Evolutionary conservation across 2,888 invertebrate genomes (phyloP).

Genomic region (Orthosia gothica): DNA sequence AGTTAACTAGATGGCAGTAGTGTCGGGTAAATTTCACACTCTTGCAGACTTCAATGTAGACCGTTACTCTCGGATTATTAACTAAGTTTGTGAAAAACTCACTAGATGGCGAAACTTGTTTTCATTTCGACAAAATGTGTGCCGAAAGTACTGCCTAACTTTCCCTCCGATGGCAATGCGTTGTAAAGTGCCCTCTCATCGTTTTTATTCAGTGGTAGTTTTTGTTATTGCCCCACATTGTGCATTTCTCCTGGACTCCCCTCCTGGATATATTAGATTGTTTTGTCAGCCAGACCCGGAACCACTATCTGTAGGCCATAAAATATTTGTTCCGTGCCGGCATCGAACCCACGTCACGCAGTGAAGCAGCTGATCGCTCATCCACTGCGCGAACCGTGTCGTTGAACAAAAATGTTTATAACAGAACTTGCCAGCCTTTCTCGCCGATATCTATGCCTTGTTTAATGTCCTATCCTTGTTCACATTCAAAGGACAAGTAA

Average conservation of each 20-base stretch:
- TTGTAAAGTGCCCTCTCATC: too few relatives aligned
- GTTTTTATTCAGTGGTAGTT: background rate
- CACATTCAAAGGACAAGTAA: background rate
- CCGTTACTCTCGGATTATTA: background rate
- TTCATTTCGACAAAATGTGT: background rate
- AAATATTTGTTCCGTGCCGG: too few relatives aligned
- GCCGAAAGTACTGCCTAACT: too few relatives aligned
- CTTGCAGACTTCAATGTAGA: background rate
- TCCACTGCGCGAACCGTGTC: too few relatives aligned
- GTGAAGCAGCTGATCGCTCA: too few relatives aligned
- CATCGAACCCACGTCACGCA: too few relatives aligned
- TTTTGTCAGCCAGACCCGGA: too few relatives aligned
- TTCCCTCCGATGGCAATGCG: background rate
- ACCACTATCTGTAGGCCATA: too few relatives aligned
- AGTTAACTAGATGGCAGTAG: conserved; percentile 39
- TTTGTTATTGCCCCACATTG: too few relatives aligned
- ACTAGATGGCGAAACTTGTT: conserved; percentile 36
- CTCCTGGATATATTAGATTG: too few relatives aligned
- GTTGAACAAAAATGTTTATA: too few relatives aligned
- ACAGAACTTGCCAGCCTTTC: background rate
- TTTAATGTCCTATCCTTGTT: background rate
- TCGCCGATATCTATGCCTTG: background rate
- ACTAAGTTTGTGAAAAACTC: background rate
- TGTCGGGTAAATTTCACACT: background rate
- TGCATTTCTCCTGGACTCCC: too few relatives aligned